phyloP scores from a whole-genome alignment of 2,888 invertebrate genomes.

The Boloria euphrosyne region DNA sequence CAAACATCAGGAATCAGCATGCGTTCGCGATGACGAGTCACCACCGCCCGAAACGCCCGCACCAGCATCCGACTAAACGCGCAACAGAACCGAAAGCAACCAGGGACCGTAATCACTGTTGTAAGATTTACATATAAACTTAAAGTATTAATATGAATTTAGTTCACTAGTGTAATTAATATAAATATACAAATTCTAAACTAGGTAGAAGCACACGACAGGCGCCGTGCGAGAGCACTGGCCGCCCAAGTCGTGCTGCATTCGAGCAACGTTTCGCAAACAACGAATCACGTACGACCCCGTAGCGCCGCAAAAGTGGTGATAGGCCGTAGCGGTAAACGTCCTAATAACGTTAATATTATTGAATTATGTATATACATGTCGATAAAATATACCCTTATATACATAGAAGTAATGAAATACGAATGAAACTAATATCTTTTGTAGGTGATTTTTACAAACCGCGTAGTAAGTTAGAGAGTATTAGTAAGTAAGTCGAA shows the following conservation, averaged over 20 bases:
- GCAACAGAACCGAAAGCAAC: constrained; percentile 51
- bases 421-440: constrained; percentile 83
- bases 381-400: constrained; percentile 79
- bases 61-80: constrained; percentile 52
- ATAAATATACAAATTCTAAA: constrained; percentile 71
- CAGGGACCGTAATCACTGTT: constrained; percentile 73
- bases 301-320: constrained; percentile 70
- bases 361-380: constrained; percentile 71
- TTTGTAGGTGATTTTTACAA: constrained; percentile 83
- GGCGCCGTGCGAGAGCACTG: constrained; percentile 26
- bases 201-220: constrained; percentile 54
- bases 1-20: constrained; percentile 97
- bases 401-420: constrained; percentile 80
- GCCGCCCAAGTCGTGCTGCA: constrained; percentile 60
- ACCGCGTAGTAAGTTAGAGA: constrained; percentile 80
- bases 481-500: constrained; percentile 70
- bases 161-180: constrained; percentile 72
- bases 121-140: constrained; percentile 70
- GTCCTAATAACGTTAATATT: constrained; percentile 68
- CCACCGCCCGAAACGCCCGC: constrained; percentile 53
- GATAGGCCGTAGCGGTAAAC: constrained; percentile 71
- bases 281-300: constrained; percentile 81
- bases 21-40: constrained; percentile 86
- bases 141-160: constrained; percentile 82
- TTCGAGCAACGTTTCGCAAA: constrained; percentile 81